These are phyloP conservation scores for Eilema caniola DNA, from an alignment of 2,888 invertebrate genomes.

Conservation along the genomic window DNA sequence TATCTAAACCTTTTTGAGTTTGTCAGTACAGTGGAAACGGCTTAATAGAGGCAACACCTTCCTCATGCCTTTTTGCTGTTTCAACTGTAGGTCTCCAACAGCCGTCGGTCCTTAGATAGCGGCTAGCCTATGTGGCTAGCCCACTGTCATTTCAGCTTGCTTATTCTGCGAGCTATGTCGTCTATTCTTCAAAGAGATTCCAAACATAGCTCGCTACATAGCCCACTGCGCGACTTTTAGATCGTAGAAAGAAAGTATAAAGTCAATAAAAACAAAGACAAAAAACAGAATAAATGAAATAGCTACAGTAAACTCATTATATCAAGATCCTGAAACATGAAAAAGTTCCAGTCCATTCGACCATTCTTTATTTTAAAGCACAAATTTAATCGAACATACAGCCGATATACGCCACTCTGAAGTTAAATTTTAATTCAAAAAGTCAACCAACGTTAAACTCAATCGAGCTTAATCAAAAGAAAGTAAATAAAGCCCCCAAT, in stretches of 20 bases:
- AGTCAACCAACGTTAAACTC: neutral
- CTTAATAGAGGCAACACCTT: too few species aligned
- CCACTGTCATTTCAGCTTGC: too few species aligned
- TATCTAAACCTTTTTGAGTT: too few species aligned
- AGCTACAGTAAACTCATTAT: neutral
- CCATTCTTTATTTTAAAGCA: neutral
- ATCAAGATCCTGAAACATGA: neutral
- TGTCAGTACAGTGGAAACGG: too few species aligned
- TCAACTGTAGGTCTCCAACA: too few species aligned
- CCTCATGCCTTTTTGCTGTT: too few species aligned
- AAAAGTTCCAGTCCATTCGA: neutral
- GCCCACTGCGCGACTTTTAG: too few species aligned
- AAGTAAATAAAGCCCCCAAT: conserved; percentile 11
- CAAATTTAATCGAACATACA: neutral
- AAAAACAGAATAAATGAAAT: neutral
- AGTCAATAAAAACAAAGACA: neutral
- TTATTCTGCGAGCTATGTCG: too few species aligned
- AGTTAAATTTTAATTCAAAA: conserved; percentile 6
- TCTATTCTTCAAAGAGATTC: too few species aligned
- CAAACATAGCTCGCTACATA: too few species aligned
- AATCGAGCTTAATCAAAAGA: neutral
- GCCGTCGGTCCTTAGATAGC: too few species aligned
- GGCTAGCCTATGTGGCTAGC: too few species aligned
- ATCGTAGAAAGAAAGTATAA: neutral
- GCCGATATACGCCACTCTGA: neutral